These are phyloP conservation scores for Cyclargus thomasi DNA, from an alignment of 1,140 invertebrate genomes.

Conservation along the genomic window DNA sequence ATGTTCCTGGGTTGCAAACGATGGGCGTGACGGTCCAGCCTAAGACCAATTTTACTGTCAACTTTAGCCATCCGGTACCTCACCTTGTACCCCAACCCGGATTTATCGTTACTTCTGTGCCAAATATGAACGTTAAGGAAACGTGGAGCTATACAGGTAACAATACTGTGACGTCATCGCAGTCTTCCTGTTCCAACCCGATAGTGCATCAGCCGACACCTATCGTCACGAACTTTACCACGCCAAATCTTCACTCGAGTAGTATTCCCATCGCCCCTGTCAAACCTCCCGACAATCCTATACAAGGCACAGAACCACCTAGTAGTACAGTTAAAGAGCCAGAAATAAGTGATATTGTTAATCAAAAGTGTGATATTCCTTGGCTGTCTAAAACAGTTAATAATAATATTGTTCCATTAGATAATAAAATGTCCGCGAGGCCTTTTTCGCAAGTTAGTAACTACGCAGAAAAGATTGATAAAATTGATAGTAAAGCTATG, in stretches of 20 bases:
- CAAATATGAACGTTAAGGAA: constrained; percentile 72
- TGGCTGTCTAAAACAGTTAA: constrained; percentile 71
- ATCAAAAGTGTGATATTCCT: constrained; percentile 65
- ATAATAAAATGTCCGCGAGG: constrained; percentile 59
- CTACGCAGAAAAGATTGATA: constrained; percentile 52
- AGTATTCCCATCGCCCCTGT: constrained; percentile 66
- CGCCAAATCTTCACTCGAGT: constrained; percentile 57
- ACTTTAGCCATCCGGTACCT: constrained; percentile 59
- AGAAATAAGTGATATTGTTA: constrained; percentile 48
- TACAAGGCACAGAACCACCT: constrained; percentile 64
- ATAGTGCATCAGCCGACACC: constrained; percentile 55
- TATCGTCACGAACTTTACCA: constrained; percentile 47
- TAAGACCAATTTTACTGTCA: constrained; percentile 67
- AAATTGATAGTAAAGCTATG: constrained; percentile 31
- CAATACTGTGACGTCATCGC: constrained; percentile 46
- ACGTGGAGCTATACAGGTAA: constrained; percentile 67
- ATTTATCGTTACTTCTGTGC: constrained; percentile 71
- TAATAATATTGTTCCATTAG: constrained; percentile 65
- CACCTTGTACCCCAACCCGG: constrained; percentile 63
- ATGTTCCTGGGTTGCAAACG: constrained; percentile 48
- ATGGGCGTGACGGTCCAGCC: constrained; percentile 61
- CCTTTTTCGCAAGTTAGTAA: constrained; percentile 65
- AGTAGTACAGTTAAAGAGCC: constrained; percentile 65
- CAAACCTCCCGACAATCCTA: constrained; percentile 68
- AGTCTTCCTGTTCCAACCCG: constrained; percentile 54